These are phyloP conservation scores for Sebastes goodei DNA, from an alignment of 2,797 vertebrate genomes.

Conservation along the genomic window DNA sequence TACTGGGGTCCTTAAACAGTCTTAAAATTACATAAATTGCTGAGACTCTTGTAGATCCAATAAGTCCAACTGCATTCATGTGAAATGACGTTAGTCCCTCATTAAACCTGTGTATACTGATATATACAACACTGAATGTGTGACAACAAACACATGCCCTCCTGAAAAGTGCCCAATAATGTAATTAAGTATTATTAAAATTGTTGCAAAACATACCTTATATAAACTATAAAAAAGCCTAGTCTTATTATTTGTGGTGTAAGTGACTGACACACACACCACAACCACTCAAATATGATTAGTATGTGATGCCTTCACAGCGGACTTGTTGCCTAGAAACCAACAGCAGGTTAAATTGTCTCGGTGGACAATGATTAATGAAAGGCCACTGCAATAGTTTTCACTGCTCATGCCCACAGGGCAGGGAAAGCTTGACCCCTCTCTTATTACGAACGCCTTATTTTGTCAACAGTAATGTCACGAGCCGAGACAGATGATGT, in stretches of 20 bases:
- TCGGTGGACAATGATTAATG: constrained; percentile 45
- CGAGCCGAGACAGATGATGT: neutral
- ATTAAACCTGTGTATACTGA: neutral
- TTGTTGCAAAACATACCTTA: neutral
- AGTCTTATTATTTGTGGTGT: neutral
- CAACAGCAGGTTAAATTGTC: constrained; percentile 3
- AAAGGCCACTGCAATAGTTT: constrained; percentile 14
- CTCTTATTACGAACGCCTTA: neutral
- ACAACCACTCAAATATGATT: constrained; percentile 8
- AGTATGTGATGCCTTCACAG: constrained; percentile 7
- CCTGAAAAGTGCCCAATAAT: neutral
- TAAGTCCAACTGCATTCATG: too few relatives aligned
- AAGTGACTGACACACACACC: neutral
- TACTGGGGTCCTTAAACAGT: too few relatives aligned
- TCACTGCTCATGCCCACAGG: neutral
- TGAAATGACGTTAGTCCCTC: too few relatives aligned
- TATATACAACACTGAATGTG: neutral
- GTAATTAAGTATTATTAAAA: neutral
- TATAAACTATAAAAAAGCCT: neutral
- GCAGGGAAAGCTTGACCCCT: neutral
- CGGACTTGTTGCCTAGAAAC: constrained; percentile 52
- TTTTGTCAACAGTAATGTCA: neutral
- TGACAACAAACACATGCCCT: neutral
- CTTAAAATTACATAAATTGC: too few relatives aligned
- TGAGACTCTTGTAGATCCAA: too few relatives aligned